Conservation (phyloP, 2,888 invertebrate species). For the Liopterus haemorrhoidalis region DNA sequence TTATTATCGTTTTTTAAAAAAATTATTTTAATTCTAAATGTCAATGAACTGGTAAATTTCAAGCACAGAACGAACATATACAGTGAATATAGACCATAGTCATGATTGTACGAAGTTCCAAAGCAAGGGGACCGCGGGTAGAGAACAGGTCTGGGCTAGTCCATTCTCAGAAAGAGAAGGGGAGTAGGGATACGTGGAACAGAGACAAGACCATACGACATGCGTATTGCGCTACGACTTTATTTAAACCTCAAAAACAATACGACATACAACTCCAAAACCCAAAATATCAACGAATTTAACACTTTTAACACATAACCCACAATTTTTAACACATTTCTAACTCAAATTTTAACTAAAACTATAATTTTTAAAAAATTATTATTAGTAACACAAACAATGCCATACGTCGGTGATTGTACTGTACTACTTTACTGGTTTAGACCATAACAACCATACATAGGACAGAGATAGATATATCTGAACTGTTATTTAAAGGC, state of each 20-base stretch:
- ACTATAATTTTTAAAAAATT: not conserved
- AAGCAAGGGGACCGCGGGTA: constrained; percentile 45
- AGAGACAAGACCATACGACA: constrained; percentile 33
- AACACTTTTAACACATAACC: not conserved
- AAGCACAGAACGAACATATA: constrained; percentile 27
- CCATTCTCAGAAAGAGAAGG: constrained; percentile 43
- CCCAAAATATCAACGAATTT: no score
- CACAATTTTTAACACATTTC: no score
- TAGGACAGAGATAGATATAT: constrained; percentile 34
- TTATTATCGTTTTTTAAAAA: constrained; percentile 15
- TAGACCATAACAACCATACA: constrained; percentile 29
- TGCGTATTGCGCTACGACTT: constrained; percentile 34
- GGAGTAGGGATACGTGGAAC: constrained; percentile 40
- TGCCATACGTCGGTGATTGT: constrained; percentile 2
- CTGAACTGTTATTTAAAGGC: constrained; percentile 43
- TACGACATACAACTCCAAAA: no score
- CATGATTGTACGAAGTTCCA: constrained; percentile 33
- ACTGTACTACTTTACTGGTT: constrained; percentile 3
- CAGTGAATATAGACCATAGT: constrained; percentile 31
- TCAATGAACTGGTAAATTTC: constrained; percentile 28
- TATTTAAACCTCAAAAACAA: not conserved
- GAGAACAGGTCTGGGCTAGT: constrained; percentile 48
- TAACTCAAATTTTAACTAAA: not conserved
- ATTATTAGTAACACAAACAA: not conserved
- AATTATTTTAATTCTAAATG: constrained; percentile 24